Evolutionary conservation across 2,888 invertebrate species (phyloP).

Genomic region (Lacanobia wlatinum): DNA sequence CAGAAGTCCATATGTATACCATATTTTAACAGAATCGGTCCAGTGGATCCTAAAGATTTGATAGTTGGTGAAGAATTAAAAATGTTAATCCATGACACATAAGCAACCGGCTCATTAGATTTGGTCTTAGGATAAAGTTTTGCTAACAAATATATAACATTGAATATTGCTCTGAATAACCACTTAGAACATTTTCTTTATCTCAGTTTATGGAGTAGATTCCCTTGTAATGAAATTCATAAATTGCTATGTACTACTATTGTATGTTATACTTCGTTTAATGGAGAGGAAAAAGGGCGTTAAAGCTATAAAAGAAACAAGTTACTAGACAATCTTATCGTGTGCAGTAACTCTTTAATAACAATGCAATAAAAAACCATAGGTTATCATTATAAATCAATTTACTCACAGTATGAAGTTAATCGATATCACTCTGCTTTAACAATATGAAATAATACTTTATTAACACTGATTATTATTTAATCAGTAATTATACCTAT

Average conservation of each 20-base stretch:
- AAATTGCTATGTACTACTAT: neutral
- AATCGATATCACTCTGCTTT: neutral
- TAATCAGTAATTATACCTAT: neutral
- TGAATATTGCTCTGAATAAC: neutral
- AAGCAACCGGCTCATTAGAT: neutral
- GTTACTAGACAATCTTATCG: neutral
- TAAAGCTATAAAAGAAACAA: neutral
- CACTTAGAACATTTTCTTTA: neutral
- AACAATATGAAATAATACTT: conserved; percentile 25
- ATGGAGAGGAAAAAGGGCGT: conserved; percentile 1
- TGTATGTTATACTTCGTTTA: too few species aligned
- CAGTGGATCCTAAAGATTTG: neutral
- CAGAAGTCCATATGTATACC: too few species aligned
- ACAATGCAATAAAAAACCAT: conserved; percentile 19
- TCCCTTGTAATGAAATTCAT: neutral
- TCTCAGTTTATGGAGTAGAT: neutral
- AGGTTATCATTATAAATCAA: conserved; percentile 13
- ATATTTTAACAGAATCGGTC: too few species aligned
- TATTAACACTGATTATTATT: neutral
- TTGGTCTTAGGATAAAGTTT: neutral
- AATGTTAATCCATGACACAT: neutral
- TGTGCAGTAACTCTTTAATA: conserved; percentile 22
- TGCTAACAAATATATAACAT: neutral
- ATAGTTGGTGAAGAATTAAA: neutral
- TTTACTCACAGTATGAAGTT: conserved; percentile 1